Evolutionary conservation across 2,113 vertebrate genomes (phyloP).

Genomic region (Otocyon megalotis): DNA sequence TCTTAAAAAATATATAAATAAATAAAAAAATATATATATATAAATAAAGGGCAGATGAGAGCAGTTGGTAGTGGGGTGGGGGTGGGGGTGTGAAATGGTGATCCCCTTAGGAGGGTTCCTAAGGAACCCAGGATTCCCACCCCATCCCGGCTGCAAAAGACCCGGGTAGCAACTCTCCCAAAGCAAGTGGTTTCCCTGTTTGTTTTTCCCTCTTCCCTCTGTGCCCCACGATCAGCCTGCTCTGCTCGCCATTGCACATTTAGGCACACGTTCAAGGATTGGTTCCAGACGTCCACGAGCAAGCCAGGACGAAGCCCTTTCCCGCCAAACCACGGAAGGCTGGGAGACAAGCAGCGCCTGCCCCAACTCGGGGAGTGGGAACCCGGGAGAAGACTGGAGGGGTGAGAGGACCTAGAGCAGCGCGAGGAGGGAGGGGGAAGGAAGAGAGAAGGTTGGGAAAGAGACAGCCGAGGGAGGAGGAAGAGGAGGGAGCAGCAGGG

Average conservation of each 20-base stretch:
- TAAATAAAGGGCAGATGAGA: background rate
- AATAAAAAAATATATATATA: too few relatives aligned
- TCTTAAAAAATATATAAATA: too few relatives aligned
- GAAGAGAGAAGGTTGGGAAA: background rate
- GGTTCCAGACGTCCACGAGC: conserved; percentile 36
- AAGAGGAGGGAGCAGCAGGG: background rate
- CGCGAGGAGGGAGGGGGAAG: background rate
- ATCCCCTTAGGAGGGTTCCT: background rate
- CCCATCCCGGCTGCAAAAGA: background rate
- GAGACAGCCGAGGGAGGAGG: background rate
- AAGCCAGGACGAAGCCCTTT: conserved; percentile 71
- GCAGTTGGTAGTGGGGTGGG: background rate
- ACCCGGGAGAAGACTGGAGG: background rate
- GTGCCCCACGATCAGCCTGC: background rate
- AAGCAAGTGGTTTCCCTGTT: background rate
- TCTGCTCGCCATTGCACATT: background rate
- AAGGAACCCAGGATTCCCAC: background rate
- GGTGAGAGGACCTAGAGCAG: background rate
- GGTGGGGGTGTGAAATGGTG: background rate
- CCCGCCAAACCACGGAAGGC: conserved; percentile 60
- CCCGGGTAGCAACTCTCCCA: background rate
- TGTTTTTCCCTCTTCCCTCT: background rate
- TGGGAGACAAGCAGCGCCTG: background rate
- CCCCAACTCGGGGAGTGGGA: background rate
- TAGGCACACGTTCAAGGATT: conserved; percentile 64